Percentiles rank a stretch among this genome's conserved stretches.
Evolutionary conservation across 2,797 vertebrate species (phyloP).

Genomic region (Catamblyrhynchus diadema): DNA sequence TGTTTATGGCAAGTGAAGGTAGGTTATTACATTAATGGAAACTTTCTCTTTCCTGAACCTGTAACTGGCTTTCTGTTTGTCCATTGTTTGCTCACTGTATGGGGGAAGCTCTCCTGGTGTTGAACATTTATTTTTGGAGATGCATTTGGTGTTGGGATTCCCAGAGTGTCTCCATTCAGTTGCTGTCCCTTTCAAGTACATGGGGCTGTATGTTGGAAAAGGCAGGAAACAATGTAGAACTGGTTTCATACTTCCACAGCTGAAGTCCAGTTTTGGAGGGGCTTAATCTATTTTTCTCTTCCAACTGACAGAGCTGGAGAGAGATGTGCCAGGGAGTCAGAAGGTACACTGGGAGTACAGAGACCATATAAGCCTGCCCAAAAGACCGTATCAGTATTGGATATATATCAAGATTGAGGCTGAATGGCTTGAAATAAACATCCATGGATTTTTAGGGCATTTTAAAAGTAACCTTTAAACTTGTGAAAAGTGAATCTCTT

Average conservation of each 20-base stretch:
- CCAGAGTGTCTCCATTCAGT: neutral
- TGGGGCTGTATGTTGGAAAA: neutral
- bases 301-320: neutral
- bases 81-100: rapidly evolving
- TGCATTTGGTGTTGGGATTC: neutral
- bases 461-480: neutral
- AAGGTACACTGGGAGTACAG: neutral
- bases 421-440: neutral
- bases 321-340: neutral
- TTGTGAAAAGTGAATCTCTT: neutral
- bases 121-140: neutral
- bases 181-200: neutral
- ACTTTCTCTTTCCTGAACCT: neutral
- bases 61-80: neutral
- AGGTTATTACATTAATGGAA: neutral
- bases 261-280: neutral
- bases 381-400: neutral
- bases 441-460: rapidly evolving
- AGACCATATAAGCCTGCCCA: neutral
- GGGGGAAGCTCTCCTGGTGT: neutral
- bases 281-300: neutral
- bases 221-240: neutral
- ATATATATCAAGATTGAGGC: neutral
- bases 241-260: neutral
- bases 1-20: neutral